phyloP scores from a whole-genome alignment of 2,113 vertebrate species.

The Aldabrachelys gigantea region DNA sequence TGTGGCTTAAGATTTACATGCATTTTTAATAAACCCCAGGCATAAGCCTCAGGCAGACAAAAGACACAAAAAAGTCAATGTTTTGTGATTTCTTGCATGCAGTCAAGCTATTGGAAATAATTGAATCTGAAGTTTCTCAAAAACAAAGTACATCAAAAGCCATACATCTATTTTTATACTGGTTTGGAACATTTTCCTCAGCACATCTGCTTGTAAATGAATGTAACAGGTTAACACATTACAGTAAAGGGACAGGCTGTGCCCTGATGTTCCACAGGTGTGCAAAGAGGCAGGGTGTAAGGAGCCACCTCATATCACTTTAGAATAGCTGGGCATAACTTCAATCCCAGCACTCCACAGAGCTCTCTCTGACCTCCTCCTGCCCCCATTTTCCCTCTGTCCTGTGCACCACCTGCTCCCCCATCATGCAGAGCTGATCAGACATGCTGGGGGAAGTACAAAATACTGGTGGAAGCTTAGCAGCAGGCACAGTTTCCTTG shows the following conservation, averaged over 20 bases:
- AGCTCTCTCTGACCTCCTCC: neutral
- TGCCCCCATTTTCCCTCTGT: neutral
- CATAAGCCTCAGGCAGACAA: conserved; percentile 33
- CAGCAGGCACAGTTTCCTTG: neutral
- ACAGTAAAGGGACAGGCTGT: neutral
- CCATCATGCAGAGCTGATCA: neutral
- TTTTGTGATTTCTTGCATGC: conserved; percentile 37
- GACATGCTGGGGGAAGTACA: neutral
- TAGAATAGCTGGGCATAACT: conserved; percentile 2
- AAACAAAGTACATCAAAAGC: neutral
- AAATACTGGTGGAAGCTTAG: neutral
- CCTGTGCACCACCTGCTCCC: neutral
- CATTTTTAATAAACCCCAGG: conserved; percentile 21
- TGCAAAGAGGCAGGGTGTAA: neutral
- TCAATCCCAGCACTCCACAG: neutral
- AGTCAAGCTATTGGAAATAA: conserved; percentile 41
- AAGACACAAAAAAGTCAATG: conserved; percentile 18
- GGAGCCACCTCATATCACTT: conserved; percentile 5
- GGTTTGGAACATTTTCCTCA: neutral
- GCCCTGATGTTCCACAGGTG: neutral
- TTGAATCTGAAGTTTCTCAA: conserved; percentile 42
- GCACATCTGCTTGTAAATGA: neutral
- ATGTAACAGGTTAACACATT: neutral
- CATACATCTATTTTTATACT: conserved; percentile 14
- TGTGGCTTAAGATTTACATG: conserved; percentile 44